Base-by-base conservation (phyloP, 2,797 vertebrate species). In the Glossophaga mutica region DNA sequence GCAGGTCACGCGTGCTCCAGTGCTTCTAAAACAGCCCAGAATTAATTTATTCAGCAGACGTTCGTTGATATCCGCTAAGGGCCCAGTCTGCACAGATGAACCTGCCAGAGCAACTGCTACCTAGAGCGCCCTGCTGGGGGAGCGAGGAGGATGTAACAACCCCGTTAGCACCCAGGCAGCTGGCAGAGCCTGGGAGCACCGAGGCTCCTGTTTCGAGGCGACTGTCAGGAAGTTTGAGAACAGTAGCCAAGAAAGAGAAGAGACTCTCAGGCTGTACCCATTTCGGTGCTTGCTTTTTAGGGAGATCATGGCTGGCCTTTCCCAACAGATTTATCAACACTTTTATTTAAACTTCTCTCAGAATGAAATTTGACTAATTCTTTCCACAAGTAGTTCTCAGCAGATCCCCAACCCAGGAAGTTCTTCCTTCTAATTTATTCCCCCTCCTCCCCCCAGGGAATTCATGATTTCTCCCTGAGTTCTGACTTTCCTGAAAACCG, bases 401-500 rank as follows among this genome's bases (percentile, higher is more conserved):
- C 32, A 55, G 42, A 91, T 91, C 57, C 76, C 71, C 14, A 89
- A 92, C 71, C 55, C 70, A 68, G 74, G 37, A 67, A 42, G 48
- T 68, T 73, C 57, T 86, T 74, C 37, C 42, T 86, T 94, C 44
- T 79, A 46, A 67, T 81, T 84, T 92, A 67, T 90, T n/a, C 46
- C 59, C 22, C 21, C 21, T 10, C 5, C 7, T 90, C 15, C 9
- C 9, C 95, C 19, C 9, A 26, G 73, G 73, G 42, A 71, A 87
- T 57, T 90, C 21, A 83, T 14, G 34, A 9, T 59, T n/a, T 95
- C 32, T 91, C 29, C 29, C 39, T 42, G 77, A 73, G 42, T 82
- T 90, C 89, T 91, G 67, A 85, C 15, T 74, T 89, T 26, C 78
- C 74, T 96, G 94, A 97, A 97, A 95, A 97, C 55, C 37, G 24